Evolutionary conservation across 2,888 invertebrate genomes (phyloP).

Genomic region (Nebria salina): DNA sequence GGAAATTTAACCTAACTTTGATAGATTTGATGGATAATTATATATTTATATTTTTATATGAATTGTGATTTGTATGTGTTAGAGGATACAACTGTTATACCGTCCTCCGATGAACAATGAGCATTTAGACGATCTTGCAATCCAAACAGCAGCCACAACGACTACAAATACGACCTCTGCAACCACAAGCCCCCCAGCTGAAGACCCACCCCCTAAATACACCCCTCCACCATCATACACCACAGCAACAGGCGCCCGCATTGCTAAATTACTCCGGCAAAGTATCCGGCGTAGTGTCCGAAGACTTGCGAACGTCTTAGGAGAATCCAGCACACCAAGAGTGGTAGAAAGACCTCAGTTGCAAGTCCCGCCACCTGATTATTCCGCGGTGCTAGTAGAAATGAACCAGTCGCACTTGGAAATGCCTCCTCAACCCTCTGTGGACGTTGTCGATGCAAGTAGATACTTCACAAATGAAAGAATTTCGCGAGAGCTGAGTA

Average conservation of each 20-base stretch:
- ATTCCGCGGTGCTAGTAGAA: conserved; percentile 71
- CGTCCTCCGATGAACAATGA: conserved; percentile 73
- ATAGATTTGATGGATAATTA: conserved; percentile 5
- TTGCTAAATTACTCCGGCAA: conserved; percentile 78
- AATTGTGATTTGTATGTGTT: conserved; percentile 47
- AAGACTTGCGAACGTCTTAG: conserved; percentile 68
- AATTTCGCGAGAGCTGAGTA: conserved; percentile 25
- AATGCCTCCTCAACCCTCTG: conserved; percentile 37
- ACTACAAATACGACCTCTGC: conserved; percentile 50
- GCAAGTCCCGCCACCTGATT: conserved; percentile 69
- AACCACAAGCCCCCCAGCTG: conserved; percentile 59
- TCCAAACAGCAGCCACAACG: conserved; percentile 55
- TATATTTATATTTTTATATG: neutral
- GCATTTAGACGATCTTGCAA: conserved; percentile 62
- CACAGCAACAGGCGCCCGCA: conserved; percentile 87
- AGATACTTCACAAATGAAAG: conserved; percentile 43
- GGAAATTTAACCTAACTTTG: neutral
- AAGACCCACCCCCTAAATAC: conserved; percentile 91
- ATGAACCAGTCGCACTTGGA: conserved; percentile 63
- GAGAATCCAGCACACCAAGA: conserved; percentile 61
- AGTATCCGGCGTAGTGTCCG: conserved; percentile 83
- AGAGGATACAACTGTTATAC: conserved; percentile 87
- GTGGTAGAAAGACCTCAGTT: conserved; percentile 49
- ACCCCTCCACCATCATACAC: conserved; percentile 94
- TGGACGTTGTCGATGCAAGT: conserved; percentile 50